phyloP scores from a whole-genome alignment of 2,888 invertebrate genomes.

The Glaucopsyche alexis region DNA sequence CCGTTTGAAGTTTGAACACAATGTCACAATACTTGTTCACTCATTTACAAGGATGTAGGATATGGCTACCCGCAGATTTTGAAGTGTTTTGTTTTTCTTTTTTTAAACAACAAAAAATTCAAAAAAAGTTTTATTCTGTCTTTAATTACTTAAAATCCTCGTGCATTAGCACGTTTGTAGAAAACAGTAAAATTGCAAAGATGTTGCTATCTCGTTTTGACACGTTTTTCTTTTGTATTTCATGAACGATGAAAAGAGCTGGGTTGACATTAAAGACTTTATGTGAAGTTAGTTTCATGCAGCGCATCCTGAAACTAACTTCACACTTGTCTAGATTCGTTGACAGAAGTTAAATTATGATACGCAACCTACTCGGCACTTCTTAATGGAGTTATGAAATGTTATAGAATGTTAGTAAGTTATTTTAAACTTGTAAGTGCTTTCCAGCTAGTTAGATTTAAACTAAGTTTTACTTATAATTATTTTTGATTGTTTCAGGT shows the following conservation, averaged over 20 bases:
- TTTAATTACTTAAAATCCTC: too few relatives aligned
- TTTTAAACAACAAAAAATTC: not conserved
- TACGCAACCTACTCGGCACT: not conserved
- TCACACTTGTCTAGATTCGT: conserved; percentile 1
- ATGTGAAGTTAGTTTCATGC: too few relatives aligned
- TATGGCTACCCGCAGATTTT: conserved; percentile 12
- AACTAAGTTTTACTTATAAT: not conserved
- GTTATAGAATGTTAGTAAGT: not conserved
- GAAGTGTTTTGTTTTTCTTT: not conserved
- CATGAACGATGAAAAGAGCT: too few relatives aligned
- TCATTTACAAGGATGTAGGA: not conserved
- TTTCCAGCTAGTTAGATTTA: not conserved
- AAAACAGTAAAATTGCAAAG: too few relatives aligned
- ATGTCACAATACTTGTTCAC: conserved; percentile 9
- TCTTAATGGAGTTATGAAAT: conserved; percentile 4
- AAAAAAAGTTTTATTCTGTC: too few relatives aligned
- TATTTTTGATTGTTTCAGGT: conserved; percentile 25
- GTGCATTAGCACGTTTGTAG: too few relatives aligned
- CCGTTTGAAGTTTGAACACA: not conserved
- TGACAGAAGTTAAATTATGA: conserved; percentile 17
- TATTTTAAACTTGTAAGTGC: conserved; percentile 19
- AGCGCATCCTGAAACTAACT: not conserved
- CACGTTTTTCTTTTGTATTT: too few relatives aligned
- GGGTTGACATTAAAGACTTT: not conserved
- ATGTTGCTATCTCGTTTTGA: too few relatives aligned